A percentile compares a stretch with the other conserved stretches of the same genome.
Evolutionary conservation across 1,140 invertebrate species (phyloP).

Genomic region (Drosophila azteca): DNA sequence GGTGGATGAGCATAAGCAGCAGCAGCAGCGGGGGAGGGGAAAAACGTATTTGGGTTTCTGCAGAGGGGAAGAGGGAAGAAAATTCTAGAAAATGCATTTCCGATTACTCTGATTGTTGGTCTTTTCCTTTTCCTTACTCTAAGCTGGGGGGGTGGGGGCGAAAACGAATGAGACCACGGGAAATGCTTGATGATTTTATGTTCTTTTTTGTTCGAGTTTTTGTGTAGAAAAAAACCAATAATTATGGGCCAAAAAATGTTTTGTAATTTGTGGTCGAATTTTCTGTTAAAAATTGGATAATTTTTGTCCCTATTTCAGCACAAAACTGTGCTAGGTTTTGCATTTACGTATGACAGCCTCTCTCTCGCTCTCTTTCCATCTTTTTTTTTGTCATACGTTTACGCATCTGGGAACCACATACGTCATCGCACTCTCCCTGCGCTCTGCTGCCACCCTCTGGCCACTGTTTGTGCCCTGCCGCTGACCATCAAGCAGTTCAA

Average conservation of each 20-base stretch:
- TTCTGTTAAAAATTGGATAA: not conserved
- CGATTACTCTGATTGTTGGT: no score
- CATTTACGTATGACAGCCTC: conserved; percentile 1
- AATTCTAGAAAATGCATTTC: conserved; percentile 55
- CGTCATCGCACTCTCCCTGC: not conserved
- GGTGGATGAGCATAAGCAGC: conserved; percentile 31
- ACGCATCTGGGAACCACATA: conserved; percentile 13
- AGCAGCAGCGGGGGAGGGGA: conserved; percentile 18
- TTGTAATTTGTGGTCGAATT: no score
- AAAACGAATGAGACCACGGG: not conserved
- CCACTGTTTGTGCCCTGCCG: no score
- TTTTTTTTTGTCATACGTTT: not conserved
- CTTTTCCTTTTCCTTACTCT: no score
- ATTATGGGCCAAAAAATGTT: no score
- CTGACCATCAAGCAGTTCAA: conserved; percentile 64
- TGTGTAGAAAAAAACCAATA: not conserved
- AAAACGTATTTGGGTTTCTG: conserved; percentile 39
- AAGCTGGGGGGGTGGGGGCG: not conserved
- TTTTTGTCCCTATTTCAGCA: not conserved
- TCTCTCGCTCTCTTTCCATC: conserved; percentile 3
- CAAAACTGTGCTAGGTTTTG: not conserved
- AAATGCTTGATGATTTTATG: not conserved
- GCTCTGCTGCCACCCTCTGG: conserved; percentile 15
- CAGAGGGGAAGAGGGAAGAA: conserved; percentile 22
- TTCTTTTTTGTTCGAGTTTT: not conserved